These are phyloP conservation scores for Balearica regulorum DNA, from an alignment of 2,797 vertebrate genomes.

Conservation along the genomic window DNA sequence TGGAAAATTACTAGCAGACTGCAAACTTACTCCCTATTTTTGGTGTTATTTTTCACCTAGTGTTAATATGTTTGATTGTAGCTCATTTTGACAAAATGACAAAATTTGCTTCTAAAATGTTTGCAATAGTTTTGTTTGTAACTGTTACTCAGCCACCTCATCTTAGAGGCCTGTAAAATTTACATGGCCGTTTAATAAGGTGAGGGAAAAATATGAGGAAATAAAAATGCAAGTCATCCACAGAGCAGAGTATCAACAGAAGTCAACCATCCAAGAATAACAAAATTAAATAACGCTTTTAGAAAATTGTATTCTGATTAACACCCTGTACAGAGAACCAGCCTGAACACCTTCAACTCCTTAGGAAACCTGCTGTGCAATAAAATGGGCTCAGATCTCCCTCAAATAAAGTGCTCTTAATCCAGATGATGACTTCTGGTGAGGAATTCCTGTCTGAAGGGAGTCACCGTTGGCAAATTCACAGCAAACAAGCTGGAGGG, in stretches of 20 bases:
- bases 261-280: neutral
- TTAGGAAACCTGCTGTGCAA: neutral
- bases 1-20: conserved; percentile 50
- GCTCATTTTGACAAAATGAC: neutral
- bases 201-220: neutral
- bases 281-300: neutral
- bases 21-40: neutral
- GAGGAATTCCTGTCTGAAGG: neutral
- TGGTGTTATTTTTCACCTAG: neutral
- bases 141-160: neutral
- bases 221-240: neutral
- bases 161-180: neutral
- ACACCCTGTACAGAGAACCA: neutral
- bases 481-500: neutral
- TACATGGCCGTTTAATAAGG: neutral
- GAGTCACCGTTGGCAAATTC: neutral
- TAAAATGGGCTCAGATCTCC: neutral
- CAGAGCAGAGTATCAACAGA: neutral
- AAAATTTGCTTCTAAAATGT: neutral
- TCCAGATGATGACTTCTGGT: neutral
- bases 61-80: neutral
- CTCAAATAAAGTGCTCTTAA: neutral
- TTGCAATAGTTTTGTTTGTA: neutral
- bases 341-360: neutral
- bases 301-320: neutral